Evolutionary conservation across 2,888 invertebrate genomes (phyloP).

Genomic region (Stenchaetothrips biformis): DNA sequence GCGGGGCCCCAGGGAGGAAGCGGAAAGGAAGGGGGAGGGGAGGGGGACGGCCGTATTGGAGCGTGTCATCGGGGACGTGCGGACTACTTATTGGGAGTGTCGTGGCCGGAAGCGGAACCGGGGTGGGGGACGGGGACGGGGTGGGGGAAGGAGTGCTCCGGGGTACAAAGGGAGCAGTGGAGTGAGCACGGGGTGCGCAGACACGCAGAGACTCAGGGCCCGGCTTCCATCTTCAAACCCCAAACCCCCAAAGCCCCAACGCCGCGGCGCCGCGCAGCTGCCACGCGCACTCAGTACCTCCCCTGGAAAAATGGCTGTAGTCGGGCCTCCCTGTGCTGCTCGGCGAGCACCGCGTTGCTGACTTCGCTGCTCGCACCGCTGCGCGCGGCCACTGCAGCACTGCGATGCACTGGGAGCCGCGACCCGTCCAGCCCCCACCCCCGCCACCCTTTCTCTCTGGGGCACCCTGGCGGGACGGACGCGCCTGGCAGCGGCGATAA

Average conservation of each 20-base stretch:
- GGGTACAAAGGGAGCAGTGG: background rate
- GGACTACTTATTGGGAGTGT: too few species aligned
- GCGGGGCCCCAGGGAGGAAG: too few species aligned
- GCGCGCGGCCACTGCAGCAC: too few species aligned
- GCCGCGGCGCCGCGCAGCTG: background rate
- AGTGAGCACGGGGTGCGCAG: background rate
- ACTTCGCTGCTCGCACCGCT: background rate
- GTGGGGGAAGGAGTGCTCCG: background rate
- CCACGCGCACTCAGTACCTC: too few species aligned
- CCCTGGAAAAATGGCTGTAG: background rate
- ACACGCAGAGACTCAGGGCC: too few species aligned
- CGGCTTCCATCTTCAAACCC: background rate
- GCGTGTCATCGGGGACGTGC: too few species aligned
- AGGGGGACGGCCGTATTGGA: too few species aligned
- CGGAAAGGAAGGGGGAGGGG: too few species aligned
- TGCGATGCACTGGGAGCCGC: too few species aligned
- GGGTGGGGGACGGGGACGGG: background rate
- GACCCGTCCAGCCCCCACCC: background rate
- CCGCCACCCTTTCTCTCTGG: background rate
- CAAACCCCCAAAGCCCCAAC: background rate
- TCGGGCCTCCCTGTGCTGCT: background rate
- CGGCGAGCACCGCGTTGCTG: background rate
- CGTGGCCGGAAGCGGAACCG: background rate
- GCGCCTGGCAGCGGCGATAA: background rate
- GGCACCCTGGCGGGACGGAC: background rate